Base-by-base conservation (phyloP, 2,888 invertebrate species). In the Diarsia mendica region DNA sequence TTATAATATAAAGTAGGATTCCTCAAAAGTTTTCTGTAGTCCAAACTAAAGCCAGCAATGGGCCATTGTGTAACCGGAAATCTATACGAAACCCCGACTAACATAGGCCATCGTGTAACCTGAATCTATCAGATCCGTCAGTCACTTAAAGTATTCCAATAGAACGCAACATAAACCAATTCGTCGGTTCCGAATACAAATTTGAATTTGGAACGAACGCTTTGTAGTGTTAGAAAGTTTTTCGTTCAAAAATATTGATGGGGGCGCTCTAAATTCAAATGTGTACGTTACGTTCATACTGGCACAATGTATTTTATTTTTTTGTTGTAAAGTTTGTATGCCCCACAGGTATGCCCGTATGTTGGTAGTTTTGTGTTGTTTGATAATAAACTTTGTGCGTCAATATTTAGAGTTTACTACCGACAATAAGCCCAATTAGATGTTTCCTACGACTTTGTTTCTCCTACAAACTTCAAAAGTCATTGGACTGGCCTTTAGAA, bases 181-280 rank as follows among this genome's bases (percentile, higher is more conserved):
- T 84, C 79, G 82, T 77, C 73, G 75, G 80, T 77, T 82, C 79
- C 55, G 72, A 83, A 79, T 84, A 84, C 81, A 78, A 85, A 87
- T 88, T 87, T 80, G 80, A 87, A 87, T 87, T 83, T 67, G 69
- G 77, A 85, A 81, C 83, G 80, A 85, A 88, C 67, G 85, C 83
- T 88, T 82, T 87, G 77, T 83, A 77, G 61, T 61, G 72, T 77
- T 77, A 53, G 69, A 78, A 87, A 83, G 74, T 88, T 87, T 87
- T 87, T 78, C 85, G 76, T 87, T 85, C 79, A 76, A 83, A 84
- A 85, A 87, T 88, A 87, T 87, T 88, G 83, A 88, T 85, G 76
- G 80, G 58, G 11, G 67, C 64, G 73, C 71, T 88, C 75, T 77
- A 80, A 82, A 88, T 87, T 80, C 77, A 82, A 88, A 84, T 85